Conservation (phyloP, 53 echinoderm and acorn worm species). For the Antedon mediterranea region DNA sequence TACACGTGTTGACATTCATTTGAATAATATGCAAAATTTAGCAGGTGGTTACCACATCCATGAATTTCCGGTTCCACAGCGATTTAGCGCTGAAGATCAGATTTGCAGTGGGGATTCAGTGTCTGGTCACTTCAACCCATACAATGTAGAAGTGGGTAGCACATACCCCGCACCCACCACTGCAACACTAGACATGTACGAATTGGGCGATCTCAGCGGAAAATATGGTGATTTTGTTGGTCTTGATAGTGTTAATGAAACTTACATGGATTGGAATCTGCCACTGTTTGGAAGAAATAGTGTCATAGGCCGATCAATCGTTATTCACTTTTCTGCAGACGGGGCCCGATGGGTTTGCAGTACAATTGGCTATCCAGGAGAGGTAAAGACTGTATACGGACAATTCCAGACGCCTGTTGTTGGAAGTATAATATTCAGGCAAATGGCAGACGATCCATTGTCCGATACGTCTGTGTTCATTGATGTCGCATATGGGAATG, state of each 20-base stretch:
- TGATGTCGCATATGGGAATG: constrained; percentile 62
- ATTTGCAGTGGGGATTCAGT: constrained; percentile 29
- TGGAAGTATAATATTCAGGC: constrained; percentile 60
- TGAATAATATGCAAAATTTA: constrained; percentile 38
- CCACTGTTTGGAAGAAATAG: constrained; percentile 73
- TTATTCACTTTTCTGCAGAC: constrained; percentile 45
- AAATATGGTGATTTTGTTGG: constrained; percentile 57
- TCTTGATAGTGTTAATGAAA: constrained; percentile 15
- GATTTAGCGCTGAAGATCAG: constrained; percentile 33
- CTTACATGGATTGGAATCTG: constrained; percentile 64
- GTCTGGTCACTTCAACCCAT: constrained; percentile 74
- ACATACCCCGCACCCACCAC: constrained; percentile 10
- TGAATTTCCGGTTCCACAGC: constrained; percentile 52
- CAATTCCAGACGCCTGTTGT: constrained; percentile 65
- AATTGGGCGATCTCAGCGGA: constrained; percentile 80
- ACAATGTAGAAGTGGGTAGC: constrained; percentile 1
- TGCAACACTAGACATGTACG: constrained; percentile 74
- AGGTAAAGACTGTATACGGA: constrained; percentile 43
- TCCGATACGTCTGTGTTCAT: constrained; percentile 71
- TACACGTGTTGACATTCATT: constrained; percentile 31
- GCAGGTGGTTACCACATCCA: constrained; percentile 82
- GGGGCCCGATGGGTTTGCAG: constrained; percentile 57
- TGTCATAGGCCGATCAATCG: constrained; percentile 61
- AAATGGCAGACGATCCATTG: constrained; percentile 51
- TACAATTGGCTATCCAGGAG: constrained; percentile 53